Evolutionary conservation across 2,888 invertebrate genomes (phyloP).

Genomic region (Mantis religiosa): DNA sequence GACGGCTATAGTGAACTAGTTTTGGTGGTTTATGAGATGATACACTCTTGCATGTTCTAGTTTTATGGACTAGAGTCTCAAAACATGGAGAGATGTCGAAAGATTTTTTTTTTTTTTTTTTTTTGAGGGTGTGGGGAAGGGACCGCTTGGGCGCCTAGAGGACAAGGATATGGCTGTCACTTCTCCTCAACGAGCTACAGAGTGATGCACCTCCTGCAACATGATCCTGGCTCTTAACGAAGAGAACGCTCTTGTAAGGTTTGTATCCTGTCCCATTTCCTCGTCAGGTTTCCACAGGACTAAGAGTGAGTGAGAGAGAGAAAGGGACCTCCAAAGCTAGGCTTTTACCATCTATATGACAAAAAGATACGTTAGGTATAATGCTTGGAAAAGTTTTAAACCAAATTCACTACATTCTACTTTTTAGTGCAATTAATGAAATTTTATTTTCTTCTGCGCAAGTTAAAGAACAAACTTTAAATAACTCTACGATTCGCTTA

Average conservation of each 20-base stretch:
- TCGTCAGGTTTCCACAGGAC: not conserved
- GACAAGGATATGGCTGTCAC: slow-evolving; percentile 11
- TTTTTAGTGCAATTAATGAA: too few species aligned
- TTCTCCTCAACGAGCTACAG: not conserved
- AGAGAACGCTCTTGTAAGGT: not conserved
- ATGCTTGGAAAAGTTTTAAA: too few species aligned
- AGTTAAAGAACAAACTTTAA: too few species aligned
- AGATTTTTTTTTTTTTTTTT: not conserved
- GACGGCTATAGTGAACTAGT: not conserved
- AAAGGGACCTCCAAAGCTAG: too few species aligned
- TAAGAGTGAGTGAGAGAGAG: too few species aligned
- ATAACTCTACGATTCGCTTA: too few species aligned
- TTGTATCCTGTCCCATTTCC: not conserved
- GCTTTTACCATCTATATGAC: too few species aligned
- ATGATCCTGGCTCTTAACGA: not conserved
- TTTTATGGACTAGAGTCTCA: not conserved
- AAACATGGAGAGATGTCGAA: not conserved
- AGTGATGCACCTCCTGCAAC: not conserved
- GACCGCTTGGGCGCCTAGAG: not conserved
- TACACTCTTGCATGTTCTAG: not conserved
- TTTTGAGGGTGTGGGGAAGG: not conserved
- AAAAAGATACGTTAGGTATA: not conserved
- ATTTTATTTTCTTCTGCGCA: too few species aligned
- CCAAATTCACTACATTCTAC: too few species aligned
- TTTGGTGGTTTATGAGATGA: not conserved